Conservation (phyloP, 2,888 invertebrate genomes). For the Rambutsinella grinnellia region DNA sequence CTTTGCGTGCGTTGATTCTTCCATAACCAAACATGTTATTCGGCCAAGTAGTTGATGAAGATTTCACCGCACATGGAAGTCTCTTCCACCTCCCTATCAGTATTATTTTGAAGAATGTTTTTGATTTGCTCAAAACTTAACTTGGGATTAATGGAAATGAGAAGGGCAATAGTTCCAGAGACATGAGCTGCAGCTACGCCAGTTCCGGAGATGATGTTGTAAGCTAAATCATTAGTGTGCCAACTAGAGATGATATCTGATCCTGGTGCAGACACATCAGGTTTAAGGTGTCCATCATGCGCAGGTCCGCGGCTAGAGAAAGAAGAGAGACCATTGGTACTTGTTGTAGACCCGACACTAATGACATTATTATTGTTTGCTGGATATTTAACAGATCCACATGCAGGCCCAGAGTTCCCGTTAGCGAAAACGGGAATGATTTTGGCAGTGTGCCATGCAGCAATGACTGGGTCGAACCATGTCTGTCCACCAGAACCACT, state of each 20-base stretch:
- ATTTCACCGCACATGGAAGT: too few species aligned
- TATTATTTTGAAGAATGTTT: too few species aligned
- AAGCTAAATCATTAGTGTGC: constrained; percentile 34
- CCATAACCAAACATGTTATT: constrained; percentile 53
- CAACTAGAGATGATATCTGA: constrained; percentile 31
- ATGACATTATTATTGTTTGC: neutral
- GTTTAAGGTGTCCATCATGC: neutral
- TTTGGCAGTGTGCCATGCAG: neutral
- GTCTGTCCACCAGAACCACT: constrained; percentile 19
- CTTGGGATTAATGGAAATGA: neutral
- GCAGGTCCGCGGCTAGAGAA: neutral
- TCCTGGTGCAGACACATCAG: constrained; percentile 1
- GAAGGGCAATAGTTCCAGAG: neutral
- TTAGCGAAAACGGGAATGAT: neutral
- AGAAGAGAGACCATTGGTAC: neutral
- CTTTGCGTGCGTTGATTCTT: constrained; percentile 43
- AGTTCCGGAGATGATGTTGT: constrained; percentile 30
- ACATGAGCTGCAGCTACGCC: constrained; percentile 16
- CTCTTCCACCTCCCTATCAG: too few species aligned
- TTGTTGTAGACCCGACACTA: constrained; percentile 16
- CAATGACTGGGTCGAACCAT: neutral
- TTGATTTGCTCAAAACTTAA: constrained; percentile 12
- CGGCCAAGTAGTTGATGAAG: constrained; percentile 52
- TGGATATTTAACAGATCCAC: neutral
- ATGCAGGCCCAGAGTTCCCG: neutral